Conservation (phyloP, 1,140 invertebrate species). For the Thaumetopoea pityocampa region DNA sequence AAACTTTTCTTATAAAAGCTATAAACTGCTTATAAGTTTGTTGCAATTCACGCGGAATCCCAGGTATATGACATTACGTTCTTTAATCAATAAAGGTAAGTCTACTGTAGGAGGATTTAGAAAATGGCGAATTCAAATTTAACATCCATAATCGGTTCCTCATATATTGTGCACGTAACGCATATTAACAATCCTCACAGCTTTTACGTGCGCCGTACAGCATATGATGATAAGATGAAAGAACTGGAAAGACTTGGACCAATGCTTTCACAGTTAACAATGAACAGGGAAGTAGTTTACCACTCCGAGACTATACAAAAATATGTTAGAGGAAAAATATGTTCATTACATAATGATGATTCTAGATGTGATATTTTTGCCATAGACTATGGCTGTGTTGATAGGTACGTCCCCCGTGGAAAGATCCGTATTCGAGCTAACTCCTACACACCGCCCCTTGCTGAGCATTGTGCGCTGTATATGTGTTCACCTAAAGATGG, state of each 20-base stretch:
- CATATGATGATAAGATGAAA: conserved; percentile 11
- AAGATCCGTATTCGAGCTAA: conserved; percentile 2
- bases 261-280: conserved; percentile 5
- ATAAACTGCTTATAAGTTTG: no score
- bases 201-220: conserved; percentile 25
- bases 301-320: conserved; percentile 17
- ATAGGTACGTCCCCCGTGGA: conserved; percentile 9
- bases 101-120: no score
- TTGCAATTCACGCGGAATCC: no score
- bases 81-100: no score
- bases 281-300: conserved; percentile 18
- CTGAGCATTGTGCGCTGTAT: conserved; percentile 22
- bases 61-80: no score
- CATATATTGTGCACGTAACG: conserved; percentile 19
- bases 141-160: no score
- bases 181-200: conserved; percentile 30
- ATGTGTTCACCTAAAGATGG: conserved; percentile 19
- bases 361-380: conserved; percentile 21
- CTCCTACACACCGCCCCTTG: conserved; percentile 15
- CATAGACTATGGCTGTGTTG: conserved; percentile 22
- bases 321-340: conserved; percentile 20
- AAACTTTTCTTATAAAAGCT: no score
- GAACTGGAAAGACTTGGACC: conserved; percentile 1
- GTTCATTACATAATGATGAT: conserved; percentile 1
- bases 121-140: no score